phyloP scores from a whole-genome alignment of 2,888 invertebrate genomes.

The Phyto melanocephala region DNA sequence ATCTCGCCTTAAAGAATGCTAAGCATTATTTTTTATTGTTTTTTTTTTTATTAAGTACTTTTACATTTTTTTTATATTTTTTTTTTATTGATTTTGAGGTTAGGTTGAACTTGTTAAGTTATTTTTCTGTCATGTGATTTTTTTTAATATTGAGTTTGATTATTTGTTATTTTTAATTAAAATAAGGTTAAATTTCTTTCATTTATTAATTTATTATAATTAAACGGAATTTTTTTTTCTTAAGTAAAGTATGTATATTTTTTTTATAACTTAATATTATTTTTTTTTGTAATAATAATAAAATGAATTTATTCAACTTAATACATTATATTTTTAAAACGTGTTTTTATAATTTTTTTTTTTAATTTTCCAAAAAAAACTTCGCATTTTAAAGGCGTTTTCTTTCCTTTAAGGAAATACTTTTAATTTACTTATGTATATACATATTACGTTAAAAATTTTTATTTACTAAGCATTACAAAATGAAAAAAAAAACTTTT shows the following conservation, averaged over 20 bases:
- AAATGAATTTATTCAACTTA: no score
- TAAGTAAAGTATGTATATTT: constrained; percentile 8
- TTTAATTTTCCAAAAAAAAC: constrained; percentile 4
- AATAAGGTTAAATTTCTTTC: no score
- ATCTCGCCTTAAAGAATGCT: constrained; percentile 35
- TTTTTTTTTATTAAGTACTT: constrained; percentile 43
- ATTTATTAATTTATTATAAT: constrained; percentile 13
- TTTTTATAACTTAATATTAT: not conserved
- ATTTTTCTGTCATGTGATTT: not conserved
- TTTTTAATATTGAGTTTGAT: not conserved
- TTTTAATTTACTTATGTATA: constrained; percentile 53
- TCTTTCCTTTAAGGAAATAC: constrained; percentile 68
- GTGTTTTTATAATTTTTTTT: no score
- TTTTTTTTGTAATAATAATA: no score
- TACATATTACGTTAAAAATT: constrained; percentile 1
- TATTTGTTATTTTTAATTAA: not conserved
- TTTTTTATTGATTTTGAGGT: constrained; percentile 11
- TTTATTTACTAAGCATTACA: not conserved
- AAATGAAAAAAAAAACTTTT: not conserved
- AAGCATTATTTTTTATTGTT: constrained; percentile 24
- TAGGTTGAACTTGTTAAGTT: constrained; percentile 13
- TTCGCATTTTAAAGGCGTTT: constrained; percentile 65
- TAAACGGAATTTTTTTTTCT: constrained; percentile 45
- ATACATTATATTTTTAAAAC: no score
- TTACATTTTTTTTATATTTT: not conserved